Evolutionary conservation across 2,113 vertebrate genomes (phyloP).

Genomic region (Chionodraco myersi): DNA sequence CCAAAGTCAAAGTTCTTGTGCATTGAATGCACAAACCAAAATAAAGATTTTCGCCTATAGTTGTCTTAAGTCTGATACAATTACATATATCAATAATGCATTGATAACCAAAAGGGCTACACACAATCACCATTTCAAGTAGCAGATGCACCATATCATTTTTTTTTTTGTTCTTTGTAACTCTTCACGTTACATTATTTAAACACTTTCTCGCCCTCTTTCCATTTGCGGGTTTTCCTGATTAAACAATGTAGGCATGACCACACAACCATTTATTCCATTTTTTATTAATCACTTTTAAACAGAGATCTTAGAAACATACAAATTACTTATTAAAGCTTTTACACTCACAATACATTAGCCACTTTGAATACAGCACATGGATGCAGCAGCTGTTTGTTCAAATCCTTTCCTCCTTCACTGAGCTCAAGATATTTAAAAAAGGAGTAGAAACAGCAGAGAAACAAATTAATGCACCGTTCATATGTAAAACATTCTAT

Average conservation of each 20-base stretch:
- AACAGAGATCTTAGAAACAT: slow-evolving; percentile 67
- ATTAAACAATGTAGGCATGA: not conserved
- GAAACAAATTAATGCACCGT: slow-evolving; percentile 21
- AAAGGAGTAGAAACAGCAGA: not conserved
- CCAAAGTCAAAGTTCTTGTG: not conserved
- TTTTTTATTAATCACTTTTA: slow-evolving; percentile 65
- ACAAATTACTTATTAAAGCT: slow-evolving; percentile 64
- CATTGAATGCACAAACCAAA: not conserved
- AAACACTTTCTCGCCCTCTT: not conserved
- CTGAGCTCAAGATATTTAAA: slow-evolving; percentile 13
- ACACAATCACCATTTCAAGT: not conserved
- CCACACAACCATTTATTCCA: slow-evolving; percentile 47
- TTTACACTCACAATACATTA: slow-evolving; percentile 54
- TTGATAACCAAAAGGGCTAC: not conserved
- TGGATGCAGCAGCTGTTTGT: slow-evolving; percentile 46
- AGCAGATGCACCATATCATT: not conserved
- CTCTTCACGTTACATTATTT: not conserved
- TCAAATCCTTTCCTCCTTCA: not conserved
- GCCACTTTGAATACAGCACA: slow-evolving; percentile 47
- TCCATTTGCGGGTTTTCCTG: not conserved
- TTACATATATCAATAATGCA: not conserved
- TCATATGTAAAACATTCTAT: not conserved
- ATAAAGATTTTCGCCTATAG: slow-evolving; percentile 21
- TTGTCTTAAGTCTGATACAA: not conserved
- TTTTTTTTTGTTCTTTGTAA: not conserved